Conservation (phyloP, 2,113 vertebrate species). For the Columbina picui region DNA sequence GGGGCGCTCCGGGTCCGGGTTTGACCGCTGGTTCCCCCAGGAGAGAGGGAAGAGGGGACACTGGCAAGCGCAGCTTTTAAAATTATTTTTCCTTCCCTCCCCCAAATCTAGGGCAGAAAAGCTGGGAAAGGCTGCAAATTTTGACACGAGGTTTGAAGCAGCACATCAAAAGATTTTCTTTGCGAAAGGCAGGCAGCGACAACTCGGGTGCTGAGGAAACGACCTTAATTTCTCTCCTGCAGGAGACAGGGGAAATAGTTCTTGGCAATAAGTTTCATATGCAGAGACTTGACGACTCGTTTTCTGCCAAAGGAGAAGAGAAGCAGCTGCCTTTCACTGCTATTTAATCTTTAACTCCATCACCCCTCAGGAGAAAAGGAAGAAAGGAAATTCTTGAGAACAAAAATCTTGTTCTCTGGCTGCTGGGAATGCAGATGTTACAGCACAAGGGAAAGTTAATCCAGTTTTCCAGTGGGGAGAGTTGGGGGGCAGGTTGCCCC, state of each 20-base stretch:
- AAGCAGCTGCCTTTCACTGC: conserved; percentile 57
- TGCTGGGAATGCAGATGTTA: conserved; percentile 28
- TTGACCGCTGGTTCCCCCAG: background rate
- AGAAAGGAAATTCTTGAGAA: conserved; percentile 24
- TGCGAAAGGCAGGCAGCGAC: background rate
- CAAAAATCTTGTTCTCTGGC: background rate
- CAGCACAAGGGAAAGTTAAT: background rate
- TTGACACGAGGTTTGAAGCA: background rate
- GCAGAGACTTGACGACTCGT: background rate
- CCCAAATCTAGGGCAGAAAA: background rate
- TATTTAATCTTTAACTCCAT: conserved; percentile 56
- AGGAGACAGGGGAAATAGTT: background rate
- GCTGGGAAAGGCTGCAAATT: background rate
- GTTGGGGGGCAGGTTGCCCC: background rate
- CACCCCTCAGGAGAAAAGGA: conserved; percentile 27
- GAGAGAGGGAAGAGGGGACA: too few species aligned
- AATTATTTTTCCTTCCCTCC: background rate
- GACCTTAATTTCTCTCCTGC: conserved; percentile 36
- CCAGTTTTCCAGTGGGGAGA: background rate
- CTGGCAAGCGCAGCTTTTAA: background rate
- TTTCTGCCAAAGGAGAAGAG: conserved; percentile 52
- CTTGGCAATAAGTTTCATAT: background rate
- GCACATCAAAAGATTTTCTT: background rate
- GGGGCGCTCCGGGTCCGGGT: too few species aligned
- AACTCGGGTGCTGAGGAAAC: background rate